phyloP scores from a whole-genome alignment of 2,113 vertebrate genomes.

The Piprites chloris region DNA sequence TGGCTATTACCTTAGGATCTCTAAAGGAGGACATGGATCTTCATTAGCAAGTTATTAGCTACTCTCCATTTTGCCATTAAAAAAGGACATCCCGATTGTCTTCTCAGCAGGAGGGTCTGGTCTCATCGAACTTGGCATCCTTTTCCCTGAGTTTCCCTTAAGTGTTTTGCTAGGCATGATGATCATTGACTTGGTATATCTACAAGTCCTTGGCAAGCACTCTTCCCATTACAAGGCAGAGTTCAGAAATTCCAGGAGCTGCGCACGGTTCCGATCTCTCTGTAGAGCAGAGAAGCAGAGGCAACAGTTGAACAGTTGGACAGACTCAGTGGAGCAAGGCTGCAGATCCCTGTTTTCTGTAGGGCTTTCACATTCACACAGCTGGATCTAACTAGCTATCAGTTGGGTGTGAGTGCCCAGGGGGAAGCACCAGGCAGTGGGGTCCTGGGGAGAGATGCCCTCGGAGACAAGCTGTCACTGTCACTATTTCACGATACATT shows the following conservation, averaged over 20 bases:
- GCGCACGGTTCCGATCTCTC: constrained; percentile 86
- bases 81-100: not conserved
- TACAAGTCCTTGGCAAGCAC: not conserved
- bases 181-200: not conserved
- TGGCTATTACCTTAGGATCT: constrained; percentile 49
- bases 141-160: constrained; percentile 40
- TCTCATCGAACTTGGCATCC: not conserved
- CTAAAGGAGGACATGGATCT: constrained; percentile 14
- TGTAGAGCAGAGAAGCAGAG: constrained; percentile 52
- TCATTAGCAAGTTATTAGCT: not conserved
- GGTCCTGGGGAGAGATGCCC: not conserved
- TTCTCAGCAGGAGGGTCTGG: not conserved
- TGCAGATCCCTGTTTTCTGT: not conserved
- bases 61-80: constrained; percentile 18
- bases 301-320: not conserved
- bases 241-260: constrained; percentile 88
- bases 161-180: constrained; percentile 37
- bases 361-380: not conserved
- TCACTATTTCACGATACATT: not conserved
- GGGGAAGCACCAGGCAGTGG: not conserved
- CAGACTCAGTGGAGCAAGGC: not conserved
- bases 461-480: not conserved
- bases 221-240: constrained; percentile 77
- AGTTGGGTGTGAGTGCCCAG: not conserved
- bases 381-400: not conserved